Evolutionary conservation across 2,113 vertebrate species (phyloP).

Genomic region (Rhombomys opimus): DNA sequence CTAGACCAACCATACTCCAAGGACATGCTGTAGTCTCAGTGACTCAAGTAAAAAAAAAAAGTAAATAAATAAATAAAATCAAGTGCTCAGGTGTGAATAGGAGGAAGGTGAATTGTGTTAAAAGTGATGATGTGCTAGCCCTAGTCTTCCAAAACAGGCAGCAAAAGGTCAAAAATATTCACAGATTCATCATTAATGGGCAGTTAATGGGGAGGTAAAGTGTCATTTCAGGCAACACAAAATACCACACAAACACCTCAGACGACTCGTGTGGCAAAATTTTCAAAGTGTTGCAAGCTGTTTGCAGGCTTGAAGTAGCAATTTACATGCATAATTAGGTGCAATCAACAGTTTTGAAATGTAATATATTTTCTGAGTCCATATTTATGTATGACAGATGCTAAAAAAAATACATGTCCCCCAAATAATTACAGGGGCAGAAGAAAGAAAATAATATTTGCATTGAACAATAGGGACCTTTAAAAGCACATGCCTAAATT

Average conservation of each 20-base stretch:
- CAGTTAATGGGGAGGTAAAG: conserved; percentile 69
- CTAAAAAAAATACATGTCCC: conserved; percentile 65
- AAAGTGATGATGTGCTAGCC: conserved; percentile 73
- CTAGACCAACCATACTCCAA: conserved; percentile 69
- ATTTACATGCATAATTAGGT: conserved; percentile 82
- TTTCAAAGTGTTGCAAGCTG: conserved; percentile 73
- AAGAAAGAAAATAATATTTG: conserved; percentile 70
- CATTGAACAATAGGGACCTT: conserved; percentile 65
- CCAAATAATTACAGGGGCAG: conserved; percentile 65
- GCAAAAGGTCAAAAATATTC: conserved; percentile 83
- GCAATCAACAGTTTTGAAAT: conserved; percentile 84
- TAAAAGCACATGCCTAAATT: conserved; percentile 69
- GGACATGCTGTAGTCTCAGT: conserved; percentile 59
- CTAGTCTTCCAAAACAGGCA: conserved; percentile 72
- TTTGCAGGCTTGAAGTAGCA: conserved; percentile 72
- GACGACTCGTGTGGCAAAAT: conserved; percentile 65
- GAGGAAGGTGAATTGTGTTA: conserved; percentile 63
- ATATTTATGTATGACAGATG: conserved; percentile 79
- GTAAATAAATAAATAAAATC: conserved; percentile 7
- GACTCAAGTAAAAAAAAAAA: conserved; percentile 40
- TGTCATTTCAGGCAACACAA: conserved; percentile 76
- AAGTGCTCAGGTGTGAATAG: conserved; percentile 64
- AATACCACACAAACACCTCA: conserved; percentile 71
- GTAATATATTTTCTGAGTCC: conserved; percentile 76
- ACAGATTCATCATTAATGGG: conserved; percentile 66